Percentiles rank a stretch among this genome's conserved stretches.
phyloP scores from a whole-genome alignment of 2,888 invertebrate species.

The Coelinius sp. region DNA sequence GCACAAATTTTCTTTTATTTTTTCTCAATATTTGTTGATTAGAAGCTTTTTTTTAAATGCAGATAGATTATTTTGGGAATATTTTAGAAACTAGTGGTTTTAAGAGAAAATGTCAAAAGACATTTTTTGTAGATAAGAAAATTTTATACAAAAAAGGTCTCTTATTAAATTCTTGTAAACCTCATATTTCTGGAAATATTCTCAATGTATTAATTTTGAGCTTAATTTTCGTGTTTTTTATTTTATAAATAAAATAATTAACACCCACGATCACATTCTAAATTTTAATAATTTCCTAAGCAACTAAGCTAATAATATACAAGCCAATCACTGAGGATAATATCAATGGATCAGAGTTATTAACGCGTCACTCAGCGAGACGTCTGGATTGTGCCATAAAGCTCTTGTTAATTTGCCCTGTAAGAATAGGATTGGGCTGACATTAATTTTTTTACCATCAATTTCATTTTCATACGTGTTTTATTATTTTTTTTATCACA shows the following conservation, averaged over 20 bases:
- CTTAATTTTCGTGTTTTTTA: background rate
- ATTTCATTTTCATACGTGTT: background rate
- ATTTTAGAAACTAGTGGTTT: background rate
- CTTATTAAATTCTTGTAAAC: too few species aligned
- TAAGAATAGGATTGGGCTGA: slow-evolving; percentile 6
- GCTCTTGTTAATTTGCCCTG: slow-evolving; percentile 1
- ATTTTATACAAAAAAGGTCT: too few species aligned
- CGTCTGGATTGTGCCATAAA: slow-evolving; percentile 7
- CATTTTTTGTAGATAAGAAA: too few species aligned
- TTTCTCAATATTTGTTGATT: too few species aligned
- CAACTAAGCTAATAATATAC: background rate
- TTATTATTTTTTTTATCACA: background rate
- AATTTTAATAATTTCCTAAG: slow-evolving; percentile 3
- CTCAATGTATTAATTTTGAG: background rate
- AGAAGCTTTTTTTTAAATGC: too few species aligned
- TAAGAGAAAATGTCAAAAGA: too few species aligned
- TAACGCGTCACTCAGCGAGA: background rate
- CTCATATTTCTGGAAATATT: too few species aligned
- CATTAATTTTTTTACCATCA: background rate
- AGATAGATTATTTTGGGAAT: background rate
- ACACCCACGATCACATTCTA: slow-evolving; percentile 32
- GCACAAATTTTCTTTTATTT: background rate
- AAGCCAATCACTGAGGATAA: background rate
- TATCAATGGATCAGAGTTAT: background rate
- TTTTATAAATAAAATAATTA: background rate